Evolutionary conservation across 2,888 invertebrate genomes (phyloP).

Genomic region (Cosmia trapezina): DNA sequence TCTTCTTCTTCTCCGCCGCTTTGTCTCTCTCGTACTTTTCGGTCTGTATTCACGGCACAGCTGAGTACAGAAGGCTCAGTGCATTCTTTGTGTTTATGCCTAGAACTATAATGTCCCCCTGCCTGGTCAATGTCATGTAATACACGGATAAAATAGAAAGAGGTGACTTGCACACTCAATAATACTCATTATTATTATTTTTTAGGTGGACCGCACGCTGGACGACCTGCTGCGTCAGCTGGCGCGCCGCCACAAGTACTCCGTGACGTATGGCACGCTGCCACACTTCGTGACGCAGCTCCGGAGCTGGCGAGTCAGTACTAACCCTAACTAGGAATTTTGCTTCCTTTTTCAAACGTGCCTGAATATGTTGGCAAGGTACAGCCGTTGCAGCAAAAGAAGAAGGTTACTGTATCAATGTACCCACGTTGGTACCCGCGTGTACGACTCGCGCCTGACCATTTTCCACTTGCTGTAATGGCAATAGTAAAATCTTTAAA

Average conservation of each 20-base stretch:
- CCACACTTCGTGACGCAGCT: constrained; percentile 79
- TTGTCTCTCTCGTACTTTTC: too few relatives aligned
- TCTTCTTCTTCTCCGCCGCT: too few relatives aligned
- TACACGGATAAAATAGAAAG: too few relatives aligned
- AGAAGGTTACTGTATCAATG: not conserved
- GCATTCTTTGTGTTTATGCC: too few relatives aligned
- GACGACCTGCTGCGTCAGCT: constrained; percentile 84
- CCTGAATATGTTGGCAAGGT: not conserved
- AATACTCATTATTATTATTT: not conserved
- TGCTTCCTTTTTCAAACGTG: not conserved
- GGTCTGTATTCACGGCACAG: too few relatives aligned
- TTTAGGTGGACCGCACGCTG: constrained; percentile 79
- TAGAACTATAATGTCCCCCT: too few relatives aligned
- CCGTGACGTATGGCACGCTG: constrained; percentile 73
- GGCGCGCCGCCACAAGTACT: constrained; percentile 85
- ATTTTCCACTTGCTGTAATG: too few relatives aligned
- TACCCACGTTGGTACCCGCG: not conserved
- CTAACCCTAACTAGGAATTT: not conserved
- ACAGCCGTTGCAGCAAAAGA: not conserved
- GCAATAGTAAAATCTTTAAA: too few relatives aligned
- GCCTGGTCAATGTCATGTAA: too few relatives aligned
- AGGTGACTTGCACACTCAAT: too few relatives aligned
- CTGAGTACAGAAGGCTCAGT: too few relatives aligned
- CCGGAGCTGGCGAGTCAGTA: constrained; percentile 79
- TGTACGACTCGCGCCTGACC: too few relatives aligned